phyloP scores from a whole-genome alignment of 1,140 invertebrate genomes.

The Lepidurus packardi region DNA sequence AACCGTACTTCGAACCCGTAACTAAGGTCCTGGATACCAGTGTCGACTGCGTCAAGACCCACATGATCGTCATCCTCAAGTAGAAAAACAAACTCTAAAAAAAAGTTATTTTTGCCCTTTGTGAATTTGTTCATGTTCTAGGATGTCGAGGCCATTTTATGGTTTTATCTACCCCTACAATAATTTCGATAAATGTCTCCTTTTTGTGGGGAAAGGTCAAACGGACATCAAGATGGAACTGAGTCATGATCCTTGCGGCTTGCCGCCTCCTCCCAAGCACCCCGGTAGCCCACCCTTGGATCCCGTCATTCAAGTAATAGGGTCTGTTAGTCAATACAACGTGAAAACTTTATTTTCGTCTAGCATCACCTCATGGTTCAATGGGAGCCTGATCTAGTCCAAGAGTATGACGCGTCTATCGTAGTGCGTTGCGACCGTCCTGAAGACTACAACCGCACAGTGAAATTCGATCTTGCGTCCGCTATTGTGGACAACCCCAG shows the following conservation, averaged over 20 bases:
- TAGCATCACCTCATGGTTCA: slow-evolving; percentile 40
- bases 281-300: slow-evolving; percentile 32
- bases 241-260: slow-evolving; percentile 38
- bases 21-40: slow-evolving; percentile 34
- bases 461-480: slow-evolving; percentile 37
- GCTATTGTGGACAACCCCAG: slow-evolving; percentile 24
- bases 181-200: slow-evolving; percentile 37
- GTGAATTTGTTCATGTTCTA: slow-evolving; percentile 19
- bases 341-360: neutral
- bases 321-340: neutral
- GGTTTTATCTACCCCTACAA: slow-evolving; percentile 38
- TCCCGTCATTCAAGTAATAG: slow-evolving; percentile 37
- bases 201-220: slow-evolving; percentile 36
- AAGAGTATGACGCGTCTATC: slow-evolving; percentile 38
- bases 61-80: slow-evolving; percentile 37
- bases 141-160: slow-evolving; percentile 37
- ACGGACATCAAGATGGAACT: slow-evolving; percentile 33
- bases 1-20: neutral
- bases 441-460: slow-evolving; percentile 40
- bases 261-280: neutral
- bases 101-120: neutral
- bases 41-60: slow-evolving; percentile 37
- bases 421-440: slow-evolving; percentile 39
- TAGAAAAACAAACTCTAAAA: slow-evolving; percentile 21
- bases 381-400: slow-evolving; percentile 38